Evolutionary conservation across 1,140 invertebrate genomes (phyloP).

Genomic region (Drosophila mauritiana): DNA sequence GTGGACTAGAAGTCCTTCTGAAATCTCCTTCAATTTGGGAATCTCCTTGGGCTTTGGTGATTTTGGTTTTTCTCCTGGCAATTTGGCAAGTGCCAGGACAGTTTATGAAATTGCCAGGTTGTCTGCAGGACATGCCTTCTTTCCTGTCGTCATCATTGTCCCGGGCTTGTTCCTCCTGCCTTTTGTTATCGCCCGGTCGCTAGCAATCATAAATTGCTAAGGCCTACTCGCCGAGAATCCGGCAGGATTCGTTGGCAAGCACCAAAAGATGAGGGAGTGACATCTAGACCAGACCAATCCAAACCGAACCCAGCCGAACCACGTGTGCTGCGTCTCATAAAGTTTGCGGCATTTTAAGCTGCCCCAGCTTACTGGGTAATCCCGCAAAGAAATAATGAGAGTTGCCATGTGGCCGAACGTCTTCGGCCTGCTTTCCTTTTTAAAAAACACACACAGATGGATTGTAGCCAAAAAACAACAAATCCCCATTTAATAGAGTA

Average conservation of each 20-base stretch:
- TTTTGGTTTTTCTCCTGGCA: constrained; percentile 46
- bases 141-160: constrained; percentile 45
- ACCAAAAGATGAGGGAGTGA: not conserved
- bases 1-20: not conserved
- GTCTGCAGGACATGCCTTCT: constrained; percentile 57
- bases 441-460: constrained; percentile 55
- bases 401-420: constrained; percentile 60
- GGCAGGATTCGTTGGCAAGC: constrained; percentile 25
- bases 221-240: constrained; percentile 50
- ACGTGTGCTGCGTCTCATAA: constrained; percentile 80
- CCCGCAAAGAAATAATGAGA: constrained; percentile 79
- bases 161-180: constrained; percentile 8
- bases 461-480: constrained; percentile 40
- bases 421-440: constrained; percentile 44
- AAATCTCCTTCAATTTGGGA: constrained; percentile 29
- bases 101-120: constrained; percentile 83
- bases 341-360: constrained; percentile 81
- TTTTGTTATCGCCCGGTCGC: constrained; percentile 25
- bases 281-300: constrained; percentile 1
- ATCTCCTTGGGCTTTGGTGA: constrained; percentile 6
- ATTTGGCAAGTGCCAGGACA: constrained; percentile 76
- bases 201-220: constrained; percentile 77
- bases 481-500: constrained; percentile 79
- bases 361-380: constrained; percentile 72
- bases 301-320: constrained; percentile 7